Base-by-base conservation (phyloP, 2,797 vertebrate genomes). In the Botia kubotai region DNA sequence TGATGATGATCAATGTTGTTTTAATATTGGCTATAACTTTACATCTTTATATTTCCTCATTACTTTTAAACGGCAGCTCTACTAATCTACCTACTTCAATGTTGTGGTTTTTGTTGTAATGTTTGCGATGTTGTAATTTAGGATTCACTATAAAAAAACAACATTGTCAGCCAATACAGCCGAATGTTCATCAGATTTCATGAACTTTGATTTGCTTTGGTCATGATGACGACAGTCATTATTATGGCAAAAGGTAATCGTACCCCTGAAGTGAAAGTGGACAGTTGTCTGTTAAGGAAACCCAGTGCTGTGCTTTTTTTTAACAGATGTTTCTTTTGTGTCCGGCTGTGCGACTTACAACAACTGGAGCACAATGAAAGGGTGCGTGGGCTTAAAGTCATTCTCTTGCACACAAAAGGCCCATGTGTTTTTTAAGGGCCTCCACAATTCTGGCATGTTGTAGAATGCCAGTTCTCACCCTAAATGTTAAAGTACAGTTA, bases 351-450 rank as follows among this genome's bases (percentile, higher is more conserved):
- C 75, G 73, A 68, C 91, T 90, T 92, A 87, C 87, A 90, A 92
- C 92, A 91, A 93, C 92, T 50, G 88, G 90, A 89, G 93, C 91
- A 92, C 93, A 92, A 91, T 90, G 90, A 39, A 77, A 63, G 43
- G 80, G 33, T 33, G 33, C 73, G 70, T 72, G 71, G 71, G 75
- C 55, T 72, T 33, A 3, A 33, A 33, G 33, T 33, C 33, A 3
- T 79, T 86, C 62, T 84, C 62, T 70, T 0, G 17, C 72, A 81
- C 26, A 77, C 71, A 84, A 84, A 86, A 60, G 70, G 72, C 72
- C 72, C 58, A 78, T 79, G 33, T 33, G 33, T 33, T 33, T 5
- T 71, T 72, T n/a, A 58, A 66, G 23, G 72, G 69, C 48, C 77
- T 72, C 68, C 0, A 6, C 62, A 50, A 53, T 63, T 63, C 26